Evolutionary conservation across 2,797 vertebrate species (phyloP).

Genomic region (Myotis planiceps): DNA sequence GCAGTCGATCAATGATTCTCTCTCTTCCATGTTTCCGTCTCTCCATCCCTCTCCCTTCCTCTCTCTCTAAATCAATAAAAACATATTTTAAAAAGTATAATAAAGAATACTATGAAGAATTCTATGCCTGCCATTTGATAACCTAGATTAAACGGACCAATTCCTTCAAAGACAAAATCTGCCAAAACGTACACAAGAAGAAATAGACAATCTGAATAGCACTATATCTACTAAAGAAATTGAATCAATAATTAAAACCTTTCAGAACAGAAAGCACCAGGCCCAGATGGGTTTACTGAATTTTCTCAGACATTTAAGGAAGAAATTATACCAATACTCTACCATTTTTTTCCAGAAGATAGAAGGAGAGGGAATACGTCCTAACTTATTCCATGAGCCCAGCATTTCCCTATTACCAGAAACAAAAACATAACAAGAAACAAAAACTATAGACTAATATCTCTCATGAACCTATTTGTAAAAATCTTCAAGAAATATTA

Average conservation of each 20-base stretch:
- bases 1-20: not conserved
- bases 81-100: not conserved
- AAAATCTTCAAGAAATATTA: not conserved
- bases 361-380: not conserved
- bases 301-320: not conserved
- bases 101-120: not conserved
- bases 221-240: not conserved
- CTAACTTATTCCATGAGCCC: not conserved
- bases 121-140: not conserved
- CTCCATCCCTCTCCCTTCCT: not conserved
- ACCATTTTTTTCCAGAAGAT: not conserved
- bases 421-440: not conserved
- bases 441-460: not conserved
- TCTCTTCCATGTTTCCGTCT: not conserved
- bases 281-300: not conserved
- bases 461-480: not conserved
- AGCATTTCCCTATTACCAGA: not conserved
- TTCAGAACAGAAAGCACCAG: not conserved
- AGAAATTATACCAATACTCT: not conserved
- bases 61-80: not conserved
- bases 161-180: not conserved
- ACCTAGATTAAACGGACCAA: not conserved
- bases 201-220: not conserved
- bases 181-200: not conserved
- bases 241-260: not conserved